phyloP scores from a whole-genome alignment of 2,797 vertebrate species.

The Botia kubotai region DNA sequence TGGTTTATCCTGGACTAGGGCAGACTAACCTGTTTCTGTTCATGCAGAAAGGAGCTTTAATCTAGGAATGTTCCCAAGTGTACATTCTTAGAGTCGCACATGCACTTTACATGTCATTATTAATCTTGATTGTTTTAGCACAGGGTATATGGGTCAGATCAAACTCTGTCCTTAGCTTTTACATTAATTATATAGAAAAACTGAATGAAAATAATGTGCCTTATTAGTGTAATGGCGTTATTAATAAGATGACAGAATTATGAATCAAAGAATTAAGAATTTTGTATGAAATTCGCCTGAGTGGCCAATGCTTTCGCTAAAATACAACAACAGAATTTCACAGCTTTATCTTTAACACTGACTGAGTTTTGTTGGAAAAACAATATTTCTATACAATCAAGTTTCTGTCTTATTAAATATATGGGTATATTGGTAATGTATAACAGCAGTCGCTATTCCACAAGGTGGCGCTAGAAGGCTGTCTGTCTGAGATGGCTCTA shows the following conservation, averaged over 20 bases:
- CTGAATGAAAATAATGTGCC: constrained; percentile 21
- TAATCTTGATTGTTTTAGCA: constrained; percentile 15
- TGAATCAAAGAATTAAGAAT: not conserved
- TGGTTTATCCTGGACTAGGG: not conserved
- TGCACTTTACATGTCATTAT: constrained; percentile 55
- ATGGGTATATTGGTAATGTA: not conserved
- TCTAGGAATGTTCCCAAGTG: not conserved
- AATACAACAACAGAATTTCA: not conserved
- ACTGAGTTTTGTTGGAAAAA: not conserved
- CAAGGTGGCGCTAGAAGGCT: too few relatives aligned
- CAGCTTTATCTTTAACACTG: not conserved
- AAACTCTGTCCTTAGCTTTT: not conserved
- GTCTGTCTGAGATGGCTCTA: constrained; percentile 9
- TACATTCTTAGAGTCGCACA: constrained; percentile 28
- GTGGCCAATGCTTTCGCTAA: constrained; percentile 1
- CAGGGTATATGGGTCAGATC: constrained; percentile 21
- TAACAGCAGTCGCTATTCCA: not conserved
- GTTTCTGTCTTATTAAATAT: not conserved
- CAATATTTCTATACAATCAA: not conserved
- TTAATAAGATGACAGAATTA: not conserved
- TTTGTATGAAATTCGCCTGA: not conserved
- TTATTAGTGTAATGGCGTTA: not conserved
- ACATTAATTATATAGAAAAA: constrained; percentile 25
- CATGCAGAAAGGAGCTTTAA: not conserved
- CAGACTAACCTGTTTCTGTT: not conserved